phyloP scores from a whole-genome alignment of 2,888 invertebrate species.

The Phrixothrix hirtus region DNA sequence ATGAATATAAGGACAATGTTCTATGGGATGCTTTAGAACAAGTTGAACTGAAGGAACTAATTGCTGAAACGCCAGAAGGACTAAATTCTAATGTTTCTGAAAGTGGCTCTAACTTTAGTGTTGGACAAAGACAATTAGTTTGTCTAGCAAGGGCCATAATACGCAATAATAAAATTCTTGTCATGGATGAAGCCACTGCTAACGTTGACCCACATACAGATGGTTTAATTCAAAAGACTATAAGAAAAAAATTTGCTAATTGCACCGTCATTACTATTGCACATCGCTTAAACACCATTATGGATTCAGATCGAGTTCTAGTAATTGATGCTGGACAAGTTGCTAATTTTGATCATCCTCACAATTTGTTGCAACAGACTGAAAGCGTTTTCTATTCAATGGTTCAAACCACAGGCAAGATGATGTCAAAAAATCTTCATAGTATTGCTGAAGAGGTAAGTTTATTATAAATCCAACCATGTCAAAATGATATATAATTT shows the following conservation, averaged over 20 bases:
- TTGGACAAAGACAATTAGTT: slow-evolving; percentile 66
- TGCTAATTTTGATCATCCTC: slow-evolving; percentile 75
- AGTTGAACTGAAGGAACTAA: slow-evolving; percentile 49
- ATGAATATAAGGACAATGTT: slow-evolving; percentile 73
- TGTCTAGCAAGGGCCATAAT: slow-evolving; percentile 68
- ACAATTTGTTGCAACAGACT: slow-evolving; percentile 63
- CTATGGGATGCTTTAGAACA: slow-evolving; percentile 79
- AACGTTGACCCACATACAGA: slow-evolving; percentile 78
- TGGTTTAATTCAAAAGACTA: slow-evolving; percentile 72
- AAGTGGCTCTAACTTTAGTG: slow-evolving; percentile 57
- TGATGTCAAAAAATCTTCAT: slow-evolving; percentile 40
- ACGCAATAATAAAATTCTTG: slow-evolving; percentile 52
- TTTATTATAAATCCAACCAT: not conserved
- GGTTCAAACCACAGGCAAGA: slow-evolving; percentile 68
- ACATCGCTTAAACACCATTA: slow-evolving; percentile 78
- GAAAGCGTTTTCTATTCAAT: slow-evolving; percentile 67
- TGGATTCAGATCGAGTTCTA: slow-evolving; percentile 78
- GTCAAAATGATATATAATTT: not conserved
- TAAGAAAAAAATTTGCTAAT: slow-evolving; percentile 68
- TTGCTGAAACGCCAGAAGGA: slow-evolving; percentile 63
- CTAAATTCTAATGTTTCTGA: slow-evolving; percentile 71
- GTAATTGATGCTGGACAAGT: slow-evolving; percentile 76
- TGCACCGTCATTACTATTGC: slow-evolving; percentile 81
- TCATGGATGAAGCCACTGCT: slow-evolving; percentile 72
- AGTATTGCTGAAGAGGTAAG: slow-evolving; percentile 44